Conservation (phyloP, 2,113 vertebrate genomes). For the Rhinichthys klamathensis region DNA sequence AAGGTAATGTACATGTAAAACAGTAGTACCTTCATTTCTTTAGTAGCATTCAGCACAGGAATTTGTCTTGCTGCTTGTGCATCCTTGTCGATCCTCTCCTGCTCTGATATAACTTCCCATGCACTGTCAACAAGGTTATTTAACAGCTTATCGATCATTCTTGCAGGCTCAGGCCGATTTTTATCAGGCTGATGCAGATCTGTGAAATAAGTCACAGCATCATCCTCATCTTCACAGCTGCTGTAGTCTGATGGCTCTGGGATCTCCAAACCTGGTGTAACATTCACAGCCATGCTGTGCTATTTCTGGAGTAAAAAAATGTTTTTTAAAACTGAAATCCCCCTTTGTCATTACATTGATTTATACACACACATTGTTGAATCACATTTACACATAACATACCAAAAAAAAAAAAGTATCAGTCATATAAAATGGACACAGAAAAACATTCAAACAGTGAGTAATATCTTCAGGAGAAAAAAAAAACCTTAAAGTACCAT, state of each 20-base stretch:
- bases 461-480: not conserved
- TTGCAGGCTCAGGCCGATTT: not conserved
- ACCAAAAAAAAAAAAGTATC: not conserved
- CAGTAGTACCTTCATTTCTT: constrained; percentile 17
- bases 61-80: not conserved
- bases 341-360: no score
- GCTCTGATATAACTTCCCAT: constrained; percentile 21
- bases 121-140: not conserved
- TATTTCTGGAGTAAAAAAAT: not conserved
- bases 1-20: not conserved
- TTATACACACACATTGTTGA: not conserved
- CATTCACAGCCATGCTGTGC: not conserved
- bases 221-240: constrained; percentile 35
- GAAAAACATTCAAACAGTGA: not conserved
- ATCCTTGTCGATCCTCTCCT: not conserved
- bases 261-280: not conserved
- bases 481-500: not conserved
- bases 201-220: not conserved
- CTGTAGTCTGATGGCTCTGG: constrained; percentile 31
- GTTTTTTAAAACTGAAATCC: not conserved
- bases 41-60: not conserved
- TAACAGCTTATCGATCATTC: constrained; percentile 1
- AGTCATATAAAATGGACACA: not conserved
- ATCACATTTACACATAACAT: not conserved
- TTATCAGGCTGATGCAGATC: not conserved